Evolutionary conservation across 2,113 vertebrate species (phyloP).

Genomic region (Vimba vimba): DNA sequence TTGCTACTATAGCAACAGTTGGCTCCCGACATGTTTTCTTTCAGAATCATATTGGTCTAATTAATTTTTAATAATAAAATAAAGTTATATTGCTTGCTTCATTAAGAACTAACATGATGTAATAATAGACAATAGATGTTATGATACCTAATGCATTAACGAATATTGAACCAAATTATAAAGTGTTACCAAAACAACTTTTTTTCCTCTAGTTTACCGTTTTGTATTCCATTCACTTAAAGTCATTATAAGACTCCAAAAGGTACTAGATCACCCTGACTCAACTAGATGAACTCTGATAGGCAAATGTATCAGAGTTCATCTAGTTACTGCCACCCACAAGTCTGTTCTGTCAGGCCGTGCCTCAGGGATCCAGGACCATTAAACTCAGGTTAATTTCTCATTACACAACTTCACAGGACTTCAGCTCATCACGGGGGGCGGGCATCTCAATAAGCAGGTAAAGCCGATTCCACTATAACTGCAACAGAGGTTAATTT

Average conservation of each 20-base stretch:
- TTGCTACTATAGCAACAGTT: not conserved
- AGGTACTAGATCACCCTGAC: not conserved
- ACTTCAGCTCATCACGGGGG: conserved; percentile 34
- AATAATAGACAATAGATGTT: not conserved
- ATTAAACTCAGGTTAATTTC: conserved; percentile 58
- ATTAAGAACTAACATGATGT: not conserved
- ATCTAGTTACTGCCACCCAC: conserved; percentile 33
- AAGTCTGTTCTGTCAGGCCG: conserved; percentile 30
- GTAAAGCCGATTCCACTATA: conserved; percentile 50
- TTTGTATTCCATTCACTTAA: conserved; percentile 23
- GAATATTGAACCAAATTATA: not conserved
- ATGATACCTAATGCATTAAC: not conserved
- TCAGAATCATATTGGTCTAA: not conserved
- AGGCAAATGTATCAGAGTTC: conserved; percentile 29
- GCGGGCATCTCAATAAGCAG: conserved; percentile 43
- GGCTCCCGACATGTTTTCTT: not conserved
- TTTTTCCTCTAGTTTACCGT: not conserved
- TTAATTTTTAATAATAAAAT: not conserved
- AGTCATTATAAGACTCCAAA: conserved; percentile 13
- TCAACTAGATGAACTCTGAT: conserved; percentile 29
- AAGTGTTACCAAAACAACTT: not conserved
- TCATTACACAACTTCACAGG: conserved; percentile 57
- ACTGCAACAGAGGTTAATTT: conserved; percentile 54
- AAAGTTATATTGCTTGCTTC: not conserved
- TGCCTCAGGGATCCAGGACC: conserved; percentile 36